These are phyloP conservation scores for Lepidocyrtoides sp. DNA, from an alignment of 2,888 invertebrate species.

Conservation along the genomic window DNA sequence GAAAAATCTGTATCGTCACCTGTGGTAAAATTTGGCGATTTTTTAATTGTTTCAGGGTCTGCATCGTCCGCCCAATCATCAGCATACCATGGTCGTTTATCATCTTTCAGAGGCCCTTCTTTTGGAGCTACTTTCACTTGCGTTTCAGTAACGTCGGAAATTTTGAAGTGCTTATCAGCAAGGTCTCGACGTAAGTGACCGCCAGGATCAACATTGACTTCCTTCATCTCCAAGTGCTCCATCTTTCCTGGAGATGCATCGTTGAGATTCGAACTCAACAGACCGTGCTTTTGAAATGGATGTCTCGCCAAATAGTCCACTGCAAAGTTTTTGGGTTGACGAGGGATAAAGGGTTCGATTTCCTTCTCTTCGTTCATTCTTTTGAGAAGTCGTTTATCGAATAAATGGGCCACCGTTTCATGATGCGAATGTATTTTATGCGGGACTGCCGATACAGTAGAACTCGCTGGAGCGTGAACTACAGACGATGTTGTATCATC, in stretches of 20 bases:
- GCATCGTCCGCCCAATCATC: conserved; percentile 28
- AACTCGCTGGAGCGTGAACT: not conserved
- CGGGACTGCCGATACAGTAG: not conserved
- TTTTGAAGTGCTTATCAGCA: conserved; percentile 26
- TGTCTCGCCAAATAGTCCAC: conserved; percentile 36
- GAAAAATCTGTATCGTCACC: not conserved
- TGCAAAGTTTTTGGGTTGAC: conserved; percentile 45
- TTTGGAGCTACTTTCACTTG: conserved; percentile 32
- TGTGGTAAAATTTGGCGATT: not conserved
- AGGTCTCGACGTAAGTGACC: conserved; percentile 28
- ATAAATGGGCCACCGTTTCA: not conserved
- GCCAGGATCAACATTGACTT: conserved; percentile 42
- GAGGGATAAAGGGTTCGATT: conserved; percentile 16
- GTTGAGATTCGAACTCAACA: conserved; percentile 8
- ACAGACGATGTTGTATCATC: not conserved
- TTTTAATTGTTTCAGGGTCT: not conserved
- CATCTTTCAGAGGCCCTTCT: conserved; percentile 30
- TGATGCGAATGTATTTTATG: not conserved
- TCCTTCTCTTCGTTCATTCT: conserved; percentile 40
- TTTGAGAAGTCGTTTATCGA: not conserved
- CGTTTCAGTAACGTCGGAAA: conserved; percentile 28
- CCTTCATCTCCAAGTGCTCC: conserved; percentile 55
- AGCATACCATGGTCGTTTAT: conserved; percentile 26
- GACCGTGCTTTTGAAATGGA: conserved; percentile 41
- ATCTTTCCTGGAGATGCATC: conserved; percentile 48